Evolutionary conservation across 2,888 invertebrate species (phyloP).

Genomic region (Heliconius ismenius): DNA sequence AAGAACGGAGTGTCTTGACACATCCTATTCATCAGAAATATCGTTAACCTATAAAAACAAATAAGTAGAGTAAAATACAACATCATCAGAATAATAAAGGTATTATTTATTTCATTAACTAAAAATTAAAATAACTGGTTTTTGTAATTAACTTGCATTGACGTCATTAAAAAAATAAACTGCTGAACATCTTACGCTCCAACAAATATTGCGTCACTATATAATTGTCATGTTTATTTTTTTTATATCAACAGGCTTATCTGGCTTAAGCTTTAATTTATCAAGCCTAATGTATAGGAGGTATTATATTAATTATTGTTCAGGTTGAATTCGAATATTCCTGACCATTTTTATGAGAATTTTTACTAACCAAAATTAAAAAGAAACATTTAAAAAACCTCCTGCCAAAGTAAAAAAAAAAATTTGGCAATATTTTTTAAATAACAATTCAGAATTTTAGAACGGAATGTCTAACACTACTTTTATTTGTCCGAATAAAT

Average conservation of each 20-base stretch:
- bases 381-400: no score
- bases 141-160: background rate
- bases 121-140: background rate
- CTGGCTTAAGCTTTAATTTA: background rate
- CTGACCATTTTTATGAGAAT: no score
- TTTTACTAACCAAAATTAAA: no score
- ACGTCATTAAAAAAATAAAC: background rate
- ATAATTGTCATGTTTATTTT: background rate
- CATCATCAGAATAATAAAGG: background rate
- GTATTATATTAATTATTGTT: background rate
- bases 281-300: background rate
- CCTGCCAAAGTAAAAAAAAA: no score
- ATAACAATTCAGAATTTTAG: no score
- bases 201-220: background rate
- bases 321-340: no score
- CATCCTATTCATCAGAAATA: no score
- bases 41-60: background rate
- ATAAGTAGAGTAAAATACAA: background rate
- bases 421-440: no score
- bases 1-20: no score
- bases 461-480: no score
- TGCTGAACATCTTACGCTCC: background rate
- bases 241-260: constrained; percentile 8
- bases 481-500: no score
- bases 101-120: background rate